Conservation (phyloP, 2,888 invertebrate species). For the Apamea monoglypha region DNA sequence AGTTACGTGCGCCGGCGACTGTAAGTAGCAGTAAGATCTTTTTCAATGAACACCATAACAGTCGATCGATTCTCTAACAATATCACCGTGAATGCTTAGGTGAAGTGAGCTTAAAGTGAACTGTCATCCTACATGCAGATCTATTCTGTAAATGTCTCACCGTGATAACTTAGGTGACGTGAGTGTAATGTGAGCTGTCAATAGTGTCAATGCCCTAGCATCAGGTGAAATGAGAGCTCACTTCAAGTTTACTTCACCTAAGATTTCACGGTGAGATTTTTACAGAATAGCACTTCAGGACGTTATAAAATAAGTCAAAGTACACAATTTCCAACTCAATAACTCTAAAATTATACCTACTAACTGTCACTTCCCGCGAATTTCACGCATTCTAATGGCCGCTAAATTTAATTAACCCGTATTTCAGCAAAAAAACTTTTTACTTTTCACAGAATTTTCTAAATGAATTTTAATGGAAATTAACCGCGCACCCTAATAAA, state of each 20-base stretch:
- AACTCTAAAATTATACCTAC: neutral
- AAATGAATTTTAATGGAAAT: conserved; percentile 61
- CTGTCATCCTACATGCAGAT: too few species aligned
- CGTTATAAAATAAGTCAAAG: conserved; percentile 3
- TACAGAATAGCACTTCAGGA: neutral
- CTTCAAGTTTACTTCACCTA: neutral
- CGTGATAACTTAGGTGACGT: too few species aligned
- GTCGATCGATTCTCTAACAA: neutral
- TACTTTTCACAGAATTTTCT: conserved; percentile 47
- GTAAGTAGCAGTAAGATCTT: too few species aligned
- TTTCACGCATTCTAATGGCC: conserved; percentile 42
- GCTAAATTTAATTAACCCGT: conserved; percentile 54
- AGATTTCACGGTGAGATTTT: neutral
- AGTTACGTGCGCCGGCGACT: too few species aligned
- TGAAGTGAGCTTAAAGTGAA: neutral
- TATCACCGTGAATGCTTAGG: neutral
- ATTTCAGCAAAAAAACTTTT: conserved; percentile 53
- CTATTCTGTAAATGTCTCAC: too few species aligned
- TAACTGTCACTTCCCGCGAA: conserved; percentile 27
- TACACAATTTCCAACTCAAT: neutral
- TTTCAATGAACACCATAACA: neutral
- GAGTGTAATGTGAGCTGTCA: too few species aligned
- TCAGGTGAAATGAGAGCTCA: too few species aligned
- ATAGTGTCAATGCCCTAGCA: too few species aligned
- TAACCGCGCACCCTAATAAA: conserved; percentile 54